A percentile compares a stretch with the other conserved stretches of the same genome.
These are phyloP conservation scores for Erebia epiphron DNA, from an alignment of 2,888 invertebrate species.

Conservation along the genomic window DNA sequence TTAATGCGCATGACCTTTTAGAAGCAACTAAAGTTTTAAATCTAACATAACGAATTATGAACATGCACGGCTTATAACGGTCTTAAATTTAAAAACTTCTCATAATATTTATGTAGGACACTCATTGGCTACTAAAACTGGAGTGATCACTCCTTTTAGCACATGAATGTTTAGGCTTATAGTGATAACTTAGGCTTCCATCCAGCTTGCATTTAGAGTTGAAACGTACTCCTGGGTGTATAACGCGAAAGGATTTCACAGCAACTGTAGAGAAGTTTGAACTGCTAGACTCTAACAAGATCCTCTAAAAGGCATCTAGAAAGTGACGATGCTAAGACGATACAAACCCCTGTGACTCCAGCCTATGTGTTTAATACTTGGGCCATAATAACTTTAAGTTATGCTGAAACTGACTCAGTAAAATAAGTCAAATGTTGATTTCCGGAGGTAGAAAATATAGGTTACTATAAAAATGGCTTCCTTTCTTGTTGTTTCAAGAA, in stretches of 20 bases:
- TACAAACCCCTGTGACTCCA: too few species aligned
- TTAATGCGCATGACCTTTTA: slow-evolving; percentile 5
- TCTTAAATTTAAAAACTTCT: not conserved
- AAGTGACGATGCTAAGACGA: too few species aligned
- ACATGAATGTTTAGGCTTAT: not conserved
- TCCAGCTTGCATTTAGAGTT: too few species aligned
- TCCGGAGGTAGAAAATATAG: not conserved
- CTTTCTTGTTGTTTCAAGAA: not conserved
- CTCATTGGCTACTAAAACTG: too few species aligned
- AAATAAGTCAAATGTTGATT: not conserved
- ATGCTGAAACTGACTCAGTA: not conserved
- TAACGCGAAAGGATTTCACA: too few species aligned
- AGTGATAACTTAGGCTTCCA: too few species aligned
- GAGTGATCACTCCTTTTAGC: not conserved
- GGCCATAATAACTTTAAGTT: not conserved
- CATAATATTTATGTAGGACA: not conserved
- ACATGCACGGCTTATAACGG: not conserved
- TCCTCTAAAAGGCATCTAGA: too few species aligned
- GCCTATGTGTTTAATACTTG: too few species aligned
- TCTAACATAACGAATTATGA: slow-evolving; percentile 12
- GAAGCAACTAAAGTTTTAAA: slow-evolving; percentile 11
- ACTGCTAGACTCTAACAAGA: too few species aligned
- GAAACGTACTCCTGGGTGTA: too few species aligned
- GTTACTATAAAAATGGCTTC: not conserved
- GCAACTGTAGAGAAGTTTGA: too few species aligned